A percentile compares a stretch with the other conserved stretches of the same genome.
Conservation (phyloP, 2,888 invertebrate genomes). For the Cryptus viduatorius region DNA sequence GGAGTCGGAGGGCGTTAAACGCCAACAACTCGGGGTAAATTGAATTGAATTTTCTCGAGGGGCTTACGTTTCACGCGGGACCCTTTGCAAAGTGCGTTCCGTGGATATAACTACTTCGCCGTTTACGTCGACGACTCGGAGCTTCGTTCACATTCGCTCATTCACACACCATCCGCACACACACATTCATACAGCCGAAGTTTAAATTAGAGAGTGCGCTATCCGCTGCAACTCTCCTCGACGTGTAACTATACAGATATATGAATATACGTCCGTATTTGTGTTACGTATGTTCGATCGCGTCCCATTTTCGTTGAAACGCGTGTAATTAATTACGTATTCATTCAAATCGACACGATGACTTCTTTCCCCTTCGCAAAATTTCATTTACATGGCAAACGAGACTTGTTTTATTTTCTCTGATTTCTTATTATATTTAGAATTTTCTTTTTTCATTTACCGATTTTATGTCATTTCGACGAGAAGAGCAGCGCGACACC, state of each 20-base stretch:
- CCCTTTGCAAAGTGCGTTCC: conserved; percentile 55
- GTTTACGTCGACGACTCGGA: conserved; percentile 48
- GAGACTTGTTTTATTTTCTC: not conserved
- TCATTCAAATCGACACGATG: not conserved
- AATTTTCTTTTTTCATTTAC: not conserved
- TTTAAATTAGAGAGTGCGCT: conserved; percentile 17
- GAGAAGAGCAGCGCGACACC: too few relatives aligned
- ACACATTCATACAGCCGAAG: not conserved
- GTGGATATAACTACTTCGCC: conserved; percentile 55
- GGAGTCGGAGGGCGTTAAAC: conserved; percentile 41
- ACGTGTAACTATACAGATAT: not conserved
- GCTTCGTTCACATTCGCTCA: conserved; percentile 4
- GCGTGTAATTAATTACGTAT: conserved; percentile 12
- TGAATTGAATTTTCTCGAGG: conserved; percentile 66
- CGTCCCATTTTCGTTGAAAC: conserved; percentile 6
- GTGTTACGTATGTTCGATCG: not conserved
- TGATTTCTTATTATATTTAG: not conserved
- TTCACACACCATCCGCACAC: conserved; percentile 2
- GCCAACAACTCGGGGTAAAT: conserved; percentile 59
- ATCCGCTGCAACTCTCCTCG: conserved; percentile 10
- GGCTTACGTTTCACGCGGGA: conserved; percentile 61
- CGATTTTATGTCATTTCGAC: not conserved
- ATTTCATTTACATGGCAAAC: not conserved
- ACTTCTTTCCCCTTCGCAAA: not conserved
- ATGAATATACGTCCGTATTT: not conserved